Percentiles rank a stretch among this genome's conserved stretches.
phyloP scores from a whole-genome alignment of 1,140 invertebrate genomes.

The Lasioglossum baleicum region DNA sequence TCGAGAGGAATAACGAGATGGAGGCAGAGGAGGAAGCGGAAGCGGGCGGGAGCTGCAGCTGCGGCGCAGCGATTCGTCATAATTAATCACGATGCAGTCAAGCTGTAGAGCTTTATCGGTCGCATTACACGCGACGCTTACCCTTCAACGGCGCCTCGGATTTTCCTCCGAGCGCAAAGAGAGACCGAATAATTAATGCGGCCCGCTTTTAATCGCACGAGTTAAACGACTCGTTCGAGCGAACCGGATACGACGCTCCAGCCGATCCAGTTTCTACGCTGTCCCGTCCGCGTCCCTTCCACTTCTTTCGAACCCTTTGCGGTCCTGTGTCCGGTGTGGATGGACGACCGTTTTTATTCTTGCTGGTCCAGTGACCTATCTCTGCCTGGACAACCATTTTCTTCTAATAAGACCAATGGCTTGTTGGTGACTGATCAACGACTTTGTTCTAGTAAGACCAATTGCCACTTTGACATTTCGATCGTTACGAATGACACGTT shows the following conservation, averaged over 20 bases:
- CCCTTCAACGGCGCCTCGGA: slow-evolving; percentile 7
- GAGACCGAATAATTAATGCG: neutral
- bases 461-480: no score
- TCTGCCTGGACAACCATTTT: no score
- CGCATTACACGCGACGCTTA: slow-evolving; percentile 14
- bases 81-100: slow-evolving; percentile 49
- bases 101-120: slow-evolving; percentile 45
- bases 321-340: no score
- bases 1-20: neutral
- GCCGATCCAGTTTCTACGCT: no score
- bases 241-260: neutral
- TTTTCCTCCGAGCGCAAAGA: neutral
- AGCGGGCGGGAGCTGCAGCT: neutral
- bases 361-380: no score
- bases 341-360: no score
- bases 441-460: no score
- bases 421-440: no score
- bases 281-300: neutral
- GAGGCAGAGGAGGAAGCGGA: no score
- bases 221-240: neutral
- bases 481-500: no score
- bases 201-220: neutral
- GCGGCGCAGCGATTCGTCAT: slow-evolving; percentile 17
- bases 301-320: no score
- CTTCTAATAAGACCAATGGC: no score